Evolutionary conservation across 2,113 vertebrate species (phyloP).

Genomic region (Charina bottae): DNA sequence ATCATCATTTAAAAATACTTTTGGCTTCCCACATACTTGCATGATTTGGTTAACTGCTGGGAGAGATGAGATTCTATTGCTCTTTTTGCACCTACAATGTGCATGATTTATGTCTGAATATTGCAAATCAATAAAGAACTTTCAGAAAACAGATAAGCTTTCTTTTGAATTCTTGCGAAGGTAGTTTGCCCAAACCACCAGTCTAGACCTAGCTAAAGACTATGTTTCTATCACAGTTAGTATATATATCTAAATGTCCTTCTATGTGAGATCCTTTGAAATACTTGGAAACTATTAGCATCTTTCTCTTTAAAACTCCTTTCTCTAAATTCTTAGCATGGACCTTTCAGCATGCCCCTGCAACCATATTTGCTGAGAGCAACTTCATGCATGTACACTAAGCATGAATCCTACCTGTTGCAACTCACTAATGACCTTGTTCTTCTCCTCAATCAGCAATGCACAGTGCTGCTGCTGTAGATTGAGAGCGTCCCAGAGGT

Average conservation of each 20-base stretch:
- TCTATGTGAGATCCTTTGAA: background rate
- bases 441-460: slow-evolving; percentile 80
- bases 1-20: background rate
- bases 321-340: background rate
- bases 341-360: background rate
- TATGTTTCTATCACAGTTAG: background rate
- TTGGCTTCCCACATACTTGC: background rate
- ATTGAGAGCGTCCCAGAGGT: slow-evolving; percentile 78
- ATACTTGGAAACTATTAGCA: background rate
- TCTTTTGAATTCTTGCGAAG: no score
- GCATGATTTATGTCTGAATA: background rate
- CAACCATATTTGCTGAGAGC: background rate
- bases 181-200: no score
- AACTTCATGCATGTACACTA: rapidly evolving
- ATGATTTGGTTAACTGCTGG: background rate
- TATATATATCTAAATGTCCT: background rate
- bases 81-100: background rate
- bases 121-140: background rate
- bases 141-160: background rate
- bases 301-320: background rate
- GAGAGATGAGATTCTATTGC: background rate
- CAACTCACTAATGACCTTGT: slow-evolving; percentile 79
- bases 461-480: slow-evolving; percentile 78
- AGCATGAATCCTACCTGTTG: slow-evolving; percentile 76
- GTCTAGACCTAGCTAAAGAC: background rate